These are phyloP conservation scores for Ageneiosus marmoratus DNA, from an alignment of 2,113 vertebrate genomes.

Conservation along the genomic window DNA sequence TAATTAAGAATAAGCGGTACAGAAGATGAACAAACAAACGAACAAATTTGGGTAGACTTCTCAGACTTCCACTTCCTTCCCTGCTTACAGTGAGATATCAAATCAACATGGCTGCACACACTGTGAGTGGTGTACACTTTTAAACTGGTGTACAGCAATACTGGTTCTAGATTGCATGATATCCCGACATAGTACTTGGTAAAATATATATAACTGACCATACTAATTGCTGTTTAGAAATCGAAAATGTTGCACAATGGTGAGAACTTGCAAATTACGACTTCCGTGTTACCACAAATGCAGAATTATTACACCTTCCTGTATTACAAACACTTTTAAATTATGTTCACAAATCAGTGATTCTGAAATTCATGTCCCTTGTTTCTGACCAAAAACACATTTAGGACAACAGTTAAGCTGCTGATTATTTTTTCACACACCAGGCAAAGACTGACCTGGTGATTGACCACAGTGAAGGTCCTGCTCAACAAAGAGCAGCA, in stretches of 20 bases:
- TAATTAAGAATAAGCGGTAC: no score
- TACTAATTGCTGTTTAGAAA: background rate
- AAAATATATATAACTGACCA: background rate
- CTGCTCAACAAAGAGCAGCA: background rate
- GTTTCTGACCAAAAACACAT: no score
- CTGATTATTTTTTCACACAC: no score
- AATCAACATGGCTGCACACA: background rate
- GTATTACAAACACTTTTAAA: background rate
- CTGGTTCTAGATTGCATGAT: background rate
- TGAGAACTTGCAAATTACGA: background rate
- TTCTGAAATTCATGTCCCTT: no score
- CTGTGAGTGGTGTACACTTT: background rate
- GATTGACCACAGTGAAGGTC: no score
- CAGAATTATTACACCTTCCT: background rate
- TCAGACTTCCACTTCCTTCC: background rate
- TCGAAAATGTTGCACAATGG: background rate
- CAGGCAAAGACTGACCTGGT: no score
- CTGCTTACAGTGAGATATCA: background rate
- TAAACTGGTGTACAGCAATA: background rate
- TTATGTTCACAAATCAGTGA: no score
- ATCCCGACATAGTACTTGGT: background rate
- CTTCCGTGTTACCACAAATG: no score
- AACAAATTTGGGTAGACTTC: background rate
- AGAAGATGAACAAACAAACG: no score
- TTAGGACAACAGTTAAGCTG: no score